Base-by-base conservation (phyloP, 2,113 vertebrate species). In the Gulo gulo region DNA sequence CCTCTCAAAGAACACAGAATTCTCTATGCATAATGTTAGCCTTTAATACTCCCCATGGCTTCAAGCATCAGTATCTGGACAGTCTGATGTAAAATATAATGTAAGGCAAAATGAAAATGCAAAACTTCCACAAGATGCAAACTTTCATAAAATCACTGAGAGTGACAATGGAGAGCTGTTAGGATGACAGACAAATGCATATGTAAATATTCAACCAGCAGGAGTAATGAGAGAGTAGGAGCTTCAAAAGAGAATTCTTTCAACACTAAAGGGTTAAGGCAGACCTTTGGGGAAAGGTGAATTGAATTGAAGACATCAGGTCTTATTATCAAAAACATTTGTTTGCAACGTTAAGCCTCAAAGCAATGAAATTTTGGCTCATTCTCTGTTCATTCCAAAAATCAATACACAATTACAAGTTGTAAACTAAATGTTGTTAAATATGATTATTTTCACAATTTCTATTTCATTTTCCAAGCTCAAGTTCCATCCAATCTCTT, bases 391-490 rank as follows among this genome's bases (percentile, higher is more conserved):
- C 26, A 82, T 78, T 93, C 34, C 59, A 52, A 89, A 91, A 57
- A 79, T 71, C 31, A 93, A 85, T 13, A 71, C 14, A 18, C 57
- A 78, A 78, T 73, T 74, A 7, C 13, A 73, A 76, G 26, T 84
- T 97, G 81, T n/a, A 87, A 91, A 18, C 20, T 76, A 76, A 96
- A 39, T 55, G 16, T 79, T 82, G 16, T 83, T 86, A 65, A 71
- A 76, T 67, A 47, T 81, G 23, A 67, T 74, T 81, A 61, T 74
- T 94, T 83, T 86, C n/a, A 92, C 20, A 78, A 78, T 59, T 82
- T 88, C 88, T n/a, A 71, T 91, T 82, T 92, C 29, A 29, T 67
- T 87, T 97, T 86, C 91, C 18, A 87, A 73, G 79, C 57, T 90
- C 71, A 82, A 94, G 36, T 21, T 26, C 34, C n/a, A 95, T 82